Evolutionary conservation across 2,888 invertebrate genomes (phyloP).

Genomic region (Acrobasis suavella): DNA sequence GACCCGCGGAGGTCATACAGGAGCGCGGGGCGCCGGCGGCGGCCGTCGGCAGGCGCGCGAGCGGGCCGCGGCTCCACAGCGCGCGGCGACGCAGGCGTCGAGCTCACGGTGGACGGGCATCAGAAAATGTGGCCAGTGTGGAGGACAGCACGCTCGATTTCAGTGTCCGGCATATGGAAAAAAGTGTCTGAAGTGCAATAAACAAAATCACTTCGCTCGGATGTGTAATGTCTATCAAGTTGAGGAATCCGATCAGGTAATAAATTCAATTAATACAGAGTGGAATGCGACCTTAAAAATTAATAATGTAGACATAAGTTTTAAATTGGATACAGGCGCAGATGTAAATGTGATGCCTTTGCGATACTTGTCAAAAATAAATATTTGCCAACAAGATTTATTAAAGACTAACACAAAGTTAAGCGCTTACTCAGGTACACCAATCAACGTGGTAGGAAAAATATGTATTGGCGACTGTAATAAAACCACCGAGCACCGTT

Average conservation of each 20-base stretch:
- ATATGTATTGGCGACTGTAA: too few species aligned
- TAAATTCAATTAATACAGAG: slow-evolving; percentile 16
- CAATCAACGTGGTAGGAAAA: background rate
- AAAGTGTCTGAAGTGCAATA: slow-evolving; percentile 26
- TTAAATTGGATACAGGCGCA: slow-evolving; percentile 36
- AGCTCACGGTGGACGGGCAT: slow-evolving; percentile 23
- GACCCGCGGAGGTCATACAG: background rate
- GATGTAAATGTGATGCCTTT: slow-evolving; percentile 34
- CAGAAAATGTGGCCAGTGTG: slow-evolving; percentile 26
- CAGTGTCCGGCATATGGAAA: slow-evolving; percentile 32
- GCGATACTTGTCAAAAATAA: slow-evolving; percentile 11
- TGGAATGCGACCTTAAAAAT: slow-evolving; percentile 30
- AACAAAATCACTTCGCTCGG: slow-evolving; percentile 31
- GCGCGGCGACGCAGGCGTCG: slow-evolving; percentile 30
- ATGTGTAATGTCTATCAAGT: slow-evolving; percentile 29
- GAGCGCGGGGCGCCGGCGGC: background rate
- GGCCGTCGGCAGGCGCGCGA: slow-evolving; percentile 23
- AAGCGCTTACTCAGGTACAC: slow-evolving; percentile 23
- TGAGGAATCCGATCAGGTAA: slow-evolving; percentile 30
- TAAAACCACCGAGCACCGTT: too few species aligned
- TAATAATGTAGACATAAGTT: slow-evolving; percentile 26
- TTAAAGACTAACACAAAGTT: slow-evolving; percentile 24
- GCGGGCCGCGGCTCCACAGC: slow-evolving; percentile 30
- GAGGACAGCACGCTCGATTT: slow-evolving; percentile 18
- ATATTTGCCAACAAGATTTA: slow-evolving; percentile 26